These are phyloP conservation scores for Euplexia lucipara DNA, from an alignment of 2,888 invertebrate species.

Conservation along the genomic window DNA sequence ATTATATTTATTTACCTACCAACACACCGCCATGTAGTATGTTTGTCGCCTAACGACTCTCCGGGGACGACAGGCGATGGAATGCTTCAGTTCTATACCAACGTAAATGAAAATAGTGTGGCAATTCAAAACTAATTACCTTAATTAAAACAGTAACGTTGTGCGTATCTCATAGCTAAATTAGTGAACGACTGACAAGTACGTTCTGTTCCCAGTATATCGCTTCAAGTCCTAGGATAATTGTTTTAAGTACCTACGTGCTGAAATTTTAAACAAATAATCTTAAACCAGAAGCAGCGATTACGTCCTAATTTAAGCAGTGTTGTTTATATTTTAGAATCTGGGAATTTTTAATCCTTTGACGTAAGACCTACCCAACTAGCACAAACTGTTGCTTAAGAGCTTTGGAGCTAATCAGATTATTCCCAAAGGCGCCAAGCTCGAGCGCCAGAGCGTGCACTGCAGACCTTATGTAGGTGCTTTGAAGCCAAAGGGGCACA, in stretches of 20 bases:
- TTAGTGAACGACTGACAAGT: constrained; percentile 28
- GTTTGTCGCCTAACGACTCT: constrained; percentile 4
- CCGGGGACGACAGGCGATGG: constrained; percentile 16
- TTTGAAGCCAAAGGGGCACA: too few relatives aligned
- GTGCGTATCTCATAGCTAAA: constrained; percentile 33
- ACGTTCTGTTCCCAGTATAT: constrained; percentile 10
- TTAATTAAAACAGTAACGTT: constrained; percentile 47
- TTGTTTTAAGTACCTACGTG: constrained; percentile 13
- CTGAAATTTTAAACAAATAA: constrained; percentile 9
- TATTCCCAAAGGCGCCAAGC: too few relatives aligned
- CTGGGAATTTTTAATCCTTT: neutral
- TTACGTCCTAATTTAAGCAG: constrained; percentile 1
- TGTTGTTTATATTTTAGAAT: neutral
- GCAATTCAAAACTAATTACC: constrained; percentile 49
- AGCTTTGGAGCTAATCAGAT: too few relatives aligned
- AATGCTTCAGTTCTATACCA: constrained; percentile 47
- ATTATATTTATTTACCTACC: neutral
- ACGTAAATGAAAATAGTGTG: constrained; percentile 32
- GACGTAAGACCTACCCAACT: neutral
- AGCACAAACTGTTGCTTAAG: too few relatives aligned
- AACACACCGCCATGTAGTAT: constrained; percentile 3
- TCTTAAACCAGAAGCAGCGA: constrained; percentile 1
- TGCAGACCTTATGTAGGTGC: too few relatives aligned
- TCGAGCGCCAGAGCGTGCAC: too few relatives aligned
- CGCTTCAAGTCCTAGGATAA: constrained; percentile 19